A percentile compares a stretch with the other conserved stretches of the same genome.
These are phyloP conservation scores for Heterodera carotae DNA, from an alignment of 1,140 invertebrate genomes.

Conservation along the genomic window DNA sequence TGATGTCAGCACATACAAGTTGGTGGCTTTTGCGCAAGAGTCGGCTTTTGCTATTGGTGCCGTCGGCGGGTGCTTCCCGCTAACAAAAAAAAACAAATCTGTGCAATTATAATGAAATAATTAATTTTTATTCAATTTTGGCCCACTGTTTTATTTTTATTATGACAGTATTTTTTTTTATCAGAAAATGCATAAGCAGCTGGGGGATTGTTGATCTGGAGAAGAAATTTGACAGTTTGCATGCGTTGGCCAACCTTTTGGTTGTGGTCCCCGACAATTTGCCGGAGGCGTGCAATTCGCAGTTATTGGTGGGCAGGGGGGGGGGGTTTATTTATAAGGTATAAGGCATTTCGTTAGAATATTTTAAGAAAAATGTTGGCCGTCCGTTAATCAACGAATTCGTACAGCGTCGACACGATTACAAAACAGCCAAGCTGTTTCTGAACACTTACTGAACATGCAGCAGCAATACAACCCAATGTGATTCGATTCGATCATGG, in stretches of 20 bases:
- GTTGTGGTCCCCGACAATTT: conserved; percentile 94
- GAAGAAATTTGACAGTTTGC: conserved; percentile 87
- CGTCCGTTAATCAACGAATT: conserved; percentile 36
- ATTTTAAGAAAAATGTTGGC: conserved; percentile 37
- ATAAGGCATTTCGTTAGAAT: neutral
- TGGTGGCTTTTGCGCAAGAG: conserved; percentile 66
- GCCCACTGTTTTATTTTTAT: conserved; percentile 2
- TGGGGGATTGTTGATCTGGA: conserved; percentile 78
- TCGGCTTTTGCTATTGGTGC: too few relatives aligned
- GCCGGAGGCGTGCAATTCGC: conserved; percentile 81
- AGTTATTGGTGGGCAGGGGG: conserved; percentile 27
- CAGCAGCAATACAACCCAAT: too few relatives aligned
- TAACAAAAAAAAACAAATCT: too few relatives aligned
- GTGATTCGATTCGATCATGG: too few relatives aligned
- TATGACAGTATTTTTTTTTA: conserved; percentile 67
- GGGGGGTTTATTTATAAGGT: too few relatives aligned
- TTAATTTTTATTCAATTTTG: neutral
- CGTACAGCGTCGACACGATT: conserved; percentile 36
- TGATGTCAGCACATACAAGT: conserved; percentile 91
- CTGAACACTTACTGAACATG: conserved; percentile 28
- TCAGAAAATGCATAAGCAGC: conserved; percentile 69
- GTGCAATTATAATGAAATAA: too few relatives aligned
- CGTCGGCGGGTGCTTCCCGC: neutral
- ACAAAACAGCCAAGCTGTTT: conserved; percentile 42
- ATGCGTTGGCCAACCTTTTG: conserved; percentile 90